Percentiles rank a stretch among this genome's conserved stretches.
Conservation (phyloP, 2,797 vertebrate species). For the Pipistrellus nathusii region DNA sequence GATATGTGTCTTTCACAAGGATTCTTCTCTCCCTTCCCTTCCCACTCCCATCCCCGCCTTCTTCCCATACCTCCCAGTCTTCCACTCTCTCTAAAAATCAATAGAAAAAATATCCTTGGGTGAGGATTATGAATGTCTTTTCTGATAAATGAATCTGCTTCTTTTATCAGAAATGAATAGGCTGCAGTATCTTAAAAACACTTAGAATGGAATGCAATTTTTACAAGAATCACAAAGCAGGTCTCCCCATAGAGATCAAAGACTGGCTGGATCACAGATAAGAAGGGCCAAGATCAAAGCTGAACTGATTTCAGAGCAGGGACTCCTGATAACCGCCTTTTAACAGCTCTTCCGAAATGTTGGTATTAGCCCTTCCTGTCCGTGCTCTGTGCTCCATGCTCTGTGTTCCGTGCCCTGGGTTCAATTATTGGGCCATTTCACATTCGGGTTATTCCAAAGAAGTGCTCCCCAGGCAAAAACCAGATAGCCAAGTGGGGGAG, state of each 20-base stretch:
- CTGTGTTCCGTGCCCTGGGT: background rate
- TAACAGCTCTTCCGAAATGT: background rate
- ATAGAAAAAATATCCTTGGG: too few relatives aligned
- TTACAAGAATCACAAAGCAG: background rate
- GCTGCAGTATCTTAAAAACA: conserved; percentile 38
- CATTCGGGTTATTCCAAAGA: background rate
- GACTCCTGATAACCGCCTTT: background rate
- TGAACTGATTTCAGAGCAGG: background rate
- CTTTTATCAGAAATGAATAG: background rate
- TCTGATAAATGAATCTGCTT: conserved; percentile 50
- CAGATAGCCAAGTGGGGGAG: background rate
- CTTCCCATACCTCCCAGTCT: too few relatives aligned
- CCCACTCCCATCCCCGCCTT: too few relatives aligned
- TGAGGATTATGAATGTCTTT: conserved; percentile 5
- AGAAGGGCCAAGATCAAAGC: background rate
- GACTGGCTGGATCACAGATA: background rate
- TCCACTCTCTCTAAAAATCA: too few relatives aligned
- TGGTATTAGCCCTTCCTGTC: background rate
- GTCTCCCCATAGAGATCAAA: conserved; percentile 23
- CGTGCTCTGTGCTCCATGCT: too few relatives aligned
- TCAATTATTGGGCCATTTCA: background rate
- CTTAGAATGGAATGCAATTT: background rate
- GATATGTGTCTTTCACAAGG: too few relatives aligned
- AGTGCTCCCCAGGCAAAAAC: background rate
- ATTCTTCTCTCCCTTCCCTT: too few relatives aligned